A percentile compares a stretch with the other conserved stretches of the same genome.
Evolutionary conservation across 2,113 vertebrate species (phyloP).

Genomic region (Chascanopsetta lugubris): DNA sequence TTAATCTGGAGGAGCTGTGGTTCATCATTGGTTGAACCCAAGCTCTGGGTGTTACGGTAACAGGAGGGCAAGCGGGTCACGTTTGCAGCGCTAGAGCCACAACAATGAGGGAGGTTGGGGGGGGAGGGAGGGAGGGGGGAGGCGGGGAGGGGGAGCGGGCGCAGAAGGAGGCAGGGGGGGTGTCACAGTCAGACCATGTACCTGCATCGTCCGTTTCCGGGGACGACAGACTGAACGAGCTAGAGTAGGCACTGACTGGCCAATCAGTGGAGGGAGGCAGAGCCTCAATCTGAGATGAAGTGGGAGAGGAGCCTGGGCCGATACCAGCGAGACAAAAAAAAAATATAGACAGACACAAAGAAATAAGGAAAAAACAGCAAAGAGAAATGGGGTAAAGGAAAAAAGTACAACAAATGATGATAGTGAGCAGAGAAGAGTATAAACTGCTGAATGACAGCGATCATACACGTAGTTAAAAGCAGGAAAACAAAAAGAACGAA

Average conservation of each 20-base stretch:
- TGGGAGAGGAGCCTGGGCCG: slow-evolving; percentile 87
- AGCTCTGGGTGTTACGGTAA: slow-evolving; percentile 24
- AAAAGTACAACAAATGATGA: slow-evolving; percentile 54
- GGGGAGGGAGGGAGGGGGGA: no score
- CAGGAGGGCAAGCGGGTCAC: slow-evolving; percentile 27
- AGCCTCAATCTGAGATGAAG: slow-evolving; percentile 90
- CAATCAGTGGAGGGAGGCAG: slow-evolving; percentile 93
- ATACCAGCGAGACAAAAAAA: slow-evolving; percentile 64
- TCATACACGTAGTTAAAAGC: slow-evolving; percentile 42
- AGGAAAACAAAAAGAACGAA: slow-evolving; percentile 60
- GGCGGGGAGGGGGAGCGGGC: no score
- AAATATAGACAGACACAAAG: slow-evolving; percentile 60
- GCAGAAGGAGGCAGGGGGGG: no score
- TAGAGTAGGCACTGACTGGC: slow-evolving; percentile 91
- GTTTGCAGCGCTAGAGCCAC: slow-evolving; percentile 45
- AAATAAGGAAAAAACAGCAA: slow-evolving; percentile 65
- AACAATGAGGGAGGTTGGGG: slow-evolving; percentile 36
- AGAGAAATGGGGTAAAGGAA: slow-evolving; percentile 69
- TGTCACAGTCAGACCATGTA: slow-evolving; percentile 72
- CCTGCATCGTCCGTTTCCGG: slow-evolving; percentile 87
- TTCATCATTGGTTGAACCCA: slow-evolving; percentile 21
- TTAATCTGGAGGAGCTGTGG: slow-evolving; percentile 17
- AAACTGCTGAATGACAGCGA: slow-evolving; percentile 49
- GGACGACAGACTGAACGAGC: slow-evolving; percentile 89
- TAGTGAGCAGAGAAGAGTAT: slow-evolving; percentile 29